phyloP scores from a whole-genome alignment of 2,888 invertebrate species.

The Lycaena phlaeas region DNA sequence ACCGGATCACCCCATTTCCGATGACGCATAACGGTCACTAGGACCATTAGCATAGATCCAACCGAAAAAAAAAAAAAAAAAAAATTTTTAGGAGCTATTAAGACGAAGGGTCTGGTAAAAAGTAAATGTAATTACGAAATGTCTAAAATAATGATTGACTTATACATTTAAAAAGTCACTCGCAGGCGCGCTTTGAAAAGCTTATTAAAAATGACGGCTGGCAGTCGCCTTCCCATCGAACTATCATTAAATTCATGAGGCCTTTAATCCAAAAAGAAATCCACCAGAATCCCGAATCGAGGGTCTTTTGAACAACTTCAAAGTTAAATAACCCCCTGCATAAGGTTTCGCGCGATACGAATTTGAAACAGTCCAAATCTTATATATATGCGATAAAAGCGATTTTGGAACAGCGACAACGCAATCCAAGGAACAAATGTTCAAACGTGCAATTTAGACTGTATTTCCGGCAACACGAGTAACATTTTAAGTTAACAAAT shows the following conservation, averaged over 20 bases:
- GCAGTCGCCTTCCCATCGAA: conserved; percentile 51
- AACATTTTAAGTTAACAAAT: conserved; percentile 73
- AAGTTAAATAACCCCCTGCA: conserved; percentile 63
- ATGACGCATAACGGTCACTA: too few species aligned
- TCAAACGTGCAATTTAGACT: conserved; percentile 67
- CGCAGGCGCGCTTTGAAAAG: neutral
- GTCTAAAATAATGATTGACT: conserved; percentile 1
- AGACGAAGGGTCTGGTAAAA: neutral
- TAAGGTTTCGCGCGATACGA: conserved; percentile 27
- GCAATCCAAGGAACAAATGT: conserved; percentile 59
- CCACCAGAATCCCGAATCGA: conserved; percentile 65
- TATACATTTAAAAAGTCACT: neutral
- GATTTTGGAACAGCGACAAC: conserved; percentile 26
- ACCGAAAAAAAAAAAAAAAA: too few species aligned
- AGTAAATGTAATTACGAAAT: neutral
- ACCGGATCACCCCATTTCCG: too few species aligned
- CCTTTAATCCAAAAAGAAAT: conserved; percentile 71
- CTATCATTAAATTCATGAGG: conserved; percentile 71
- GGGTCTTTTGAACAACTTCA: conserved; percentile 71
- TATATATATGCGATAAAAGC: conserved; percentile 30
- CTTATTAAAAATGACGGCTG: conserved; percentile 44
- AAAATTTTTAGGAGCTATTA: too few species aligned
- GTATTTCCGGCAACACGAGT: conserved; percentile 71
- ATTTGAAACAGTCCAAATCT: conserved; percentile 29
- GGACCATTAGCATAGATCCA: too few species aligned